Evolutionary conservation across 2,888 invertebrate genomes (phyloP), one percentile per base, ranked within the genome.

Genomic region (Carabus problematicus): DNA sequence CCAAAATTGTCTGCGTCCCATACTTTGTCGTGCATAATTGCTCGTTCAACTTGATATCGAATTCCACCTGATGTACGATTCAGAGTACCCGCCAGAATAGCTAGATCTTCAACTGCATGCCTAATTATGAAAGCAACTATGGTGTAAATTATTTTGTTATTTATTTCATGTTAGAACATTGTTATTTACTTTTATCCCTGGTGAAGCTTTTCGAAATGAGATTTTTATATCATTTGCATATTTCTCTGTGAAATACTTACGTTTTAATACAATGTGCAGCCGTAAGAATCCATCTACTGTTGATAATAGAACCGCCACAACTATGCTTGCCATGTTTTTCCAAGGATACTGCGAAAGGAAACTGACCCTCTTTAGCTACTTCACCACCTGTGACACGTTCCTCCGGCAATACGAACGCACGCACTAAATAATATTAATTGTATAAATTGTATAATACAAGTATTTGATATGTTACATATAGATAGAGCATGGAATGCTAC

Each of bases 201-300:
- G 1, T 1, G 12, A 45, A n/a, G 12, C 2, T n/a, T 12, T 11
- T n/a, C 45, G 45, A 45, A 54, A 54, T 54, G 29, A 14, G 16
- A n/a, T 19, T 54, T 54, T 12, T 16, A 12, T 19, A 40, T 16
- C 9, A 55, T 29, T n/a, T 55, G 55, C 9, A 55, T 11, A n/a
- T 55, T 29, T 55, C 12, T 40, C 14, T 39, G 39, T 12, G 8
- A 19, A 19, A 56, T 39, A 16, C 66, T 66, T 47, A 66, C 66
- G 55, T 56, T 66, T 59, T 59, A 59, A 66, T 66, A n/a, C 66
- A 66, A 47, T 59, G 66, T 0, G 66, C 66, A 9, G 66, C 66
- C n/a, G 58, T 66, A 11, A 66, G 41, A 16, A 66, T 29, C 66
- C 66, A 66, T 47, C 66, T 19, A 4, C 58, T 14, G 16, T n/a